phyloP scores from a whole-genome alignment of 1,140 invertebrate species.

The Rhyacophila brunnea region DNA sequence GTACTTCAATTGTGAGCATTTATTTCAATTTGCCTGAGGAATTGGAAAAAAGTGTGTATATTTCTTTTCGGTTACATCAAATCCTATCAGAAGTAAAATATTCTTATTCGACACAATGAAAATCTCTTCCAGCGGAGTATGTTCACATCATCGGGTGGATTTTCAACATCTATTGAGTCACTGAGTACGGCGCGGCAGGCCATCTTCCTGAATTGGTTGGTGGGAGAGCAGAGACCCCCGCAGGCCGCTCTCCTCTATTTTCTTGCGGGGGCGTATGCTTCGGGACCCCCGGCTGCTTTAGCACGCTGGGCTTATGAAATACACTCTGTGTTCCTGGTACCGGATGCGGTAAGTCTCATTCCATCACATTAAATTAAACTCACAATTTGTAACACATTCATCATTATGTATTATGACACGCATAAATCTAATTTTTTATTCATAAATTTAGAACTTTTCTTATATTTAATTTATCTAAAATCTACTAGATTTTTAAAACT shows the following conservation, averaged over 20 bases:
- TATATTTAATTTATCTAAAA: no score
- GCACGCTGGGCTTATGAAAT: conserved; percentile 98
- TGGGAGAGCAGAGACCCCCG: conserved; percentile 44
- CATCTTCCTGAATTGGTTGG: conserved; percentile 49
- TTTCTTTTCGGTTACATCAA: no score
- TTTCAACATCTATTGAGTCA: conserved; percentile 17
- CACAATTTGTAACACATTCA: no score
- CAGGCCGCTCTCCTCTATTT: conserved; percentile 26
- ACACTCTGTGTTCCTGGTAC: conserved; percentile 92
- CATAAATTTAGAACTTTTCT: background rate
- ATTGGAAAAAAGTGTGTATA: no score
- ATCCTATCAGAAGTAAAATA: no score
- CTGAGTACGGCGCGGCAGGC: conserved; percentile 41
- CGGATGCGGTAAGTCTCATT: conserved; percentile 63
- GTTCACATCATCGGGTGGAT: conserved; percentile 5
- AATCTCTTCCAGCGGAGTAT: conserved; percentile 12
- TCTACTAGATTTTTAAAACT: no score
- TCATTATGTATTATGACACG: no score
- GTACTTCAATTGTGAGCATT: no score
- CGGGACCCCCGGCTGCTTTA: conserved; percentile 54
- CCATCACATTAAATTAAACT: background rate
- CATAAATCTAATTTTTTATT: background rate
- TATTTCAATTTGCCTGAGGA: no score
- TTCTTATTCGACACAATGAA: no score
- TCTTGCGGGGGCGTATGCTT: conserved; percentile 12